A percentile compares a stretch with the other conserved stretches of the same genome.
phyloP scores from a whole-genome alignment of 2,113 vertebrate genomes.

The Sturnira hondurensis region DNA sequence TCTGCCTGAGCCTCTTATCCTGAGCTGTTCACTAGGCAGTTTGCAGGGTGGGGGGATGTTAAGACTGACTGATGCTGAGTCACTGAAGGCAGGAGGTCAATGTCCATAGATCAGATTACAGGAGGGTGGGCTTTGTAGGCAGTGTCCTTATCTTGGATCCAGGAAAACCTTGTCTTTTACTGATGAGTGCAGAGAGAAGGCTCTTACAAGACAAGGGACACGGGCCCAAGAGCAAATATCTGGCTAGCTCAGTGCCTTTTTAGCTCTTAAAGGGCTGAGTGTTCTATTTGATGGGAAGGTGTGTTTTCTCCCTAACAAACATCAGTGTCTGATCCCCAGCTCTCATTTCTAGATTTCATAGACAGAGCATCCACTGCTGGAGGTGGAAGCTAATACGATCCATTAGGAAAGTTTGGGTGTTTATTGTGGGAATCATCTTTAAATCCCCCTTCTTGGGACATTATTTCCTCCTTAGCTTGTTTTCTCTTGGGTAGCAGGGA shows the following conservation, averaged over 20 bases:
- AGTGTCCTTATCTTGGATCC: accelerated
- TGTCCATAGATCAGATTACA: background rate
- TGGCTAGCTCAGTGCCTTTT: background rate
- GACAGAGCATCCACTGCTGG: background rate
- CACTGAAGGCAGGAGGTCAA: background rate
- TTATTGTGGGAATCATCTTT: background rate
- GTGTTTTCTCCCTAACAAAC: background rate
- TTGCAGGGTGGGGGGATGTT: background rate
- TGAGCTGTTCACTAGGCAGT: background rate
- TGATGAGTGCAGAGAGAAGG: background rate
- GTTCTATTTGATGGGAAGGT: background rate
- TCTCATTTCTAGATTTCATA: background rate
- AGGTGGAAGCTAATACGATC: background rate
- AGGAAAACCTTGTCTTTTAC: background rate
- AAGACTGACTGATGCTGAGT: background rate
- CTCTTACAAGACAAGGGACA: background rate
- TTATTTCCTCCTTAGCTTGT: background rate
- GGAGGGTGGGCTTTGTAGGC: background rate
- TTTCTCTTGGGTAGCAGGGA: background rate
- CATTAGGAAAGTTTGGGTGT: background rate
- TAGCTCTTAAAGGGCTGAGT: background rate
- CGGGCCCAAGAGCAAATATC: background rate
- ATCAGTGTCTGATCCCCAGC: background rate
- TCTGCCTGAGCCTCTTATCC: background rate
- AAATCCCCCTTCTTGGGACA: background rate